A percentile compares a stretch with the other conserved stretches of the same genome.
These are phyloP conservation scores for Microctenopoma stevenorrisi DNA, from an alignment of 2,797 vertebrate genomes.

Conservation along the genomic window DNA sequence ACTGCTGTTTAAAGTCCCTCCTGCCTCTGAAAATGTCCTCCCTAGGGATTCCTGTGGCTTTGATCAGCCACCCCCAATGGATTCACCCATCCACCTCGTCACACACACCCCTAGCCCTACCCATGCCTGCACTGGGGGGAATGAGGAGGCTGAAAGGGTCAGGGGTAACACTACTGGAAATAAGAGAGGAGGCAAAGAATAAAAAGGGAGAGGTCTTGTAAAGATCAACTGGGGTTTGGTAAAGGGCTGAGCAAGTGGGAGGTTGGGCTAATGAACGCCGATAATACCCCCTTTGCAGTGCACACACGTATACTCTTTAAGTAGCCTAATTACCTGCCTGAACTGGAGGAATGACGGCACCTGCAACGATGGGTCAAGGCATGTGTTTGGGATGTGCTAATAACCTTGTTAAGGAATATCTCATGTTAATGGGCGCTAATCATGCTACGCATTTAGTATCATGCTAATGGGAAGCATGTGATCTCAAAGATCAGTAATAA, in stretches of 20 bases:
- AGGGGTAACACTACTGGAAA: slow-evolving; percentile 62
- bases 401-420: slow-evolving; percentile 69
- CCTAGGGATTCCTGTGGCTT: slow-evolving; percentile 64
- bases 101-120: slow-evolving; percentile 43
- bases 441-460: slow-evolving; percentile 59
- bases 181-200: slow-evolving; percentile 66
- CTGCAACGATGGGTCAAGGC: slow-evolving; percentile 60
- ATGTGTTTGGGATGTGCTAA: slow-evolving; percentile 53
- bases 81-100: slow-evolving; percentile 51
- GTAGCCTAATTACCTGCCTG: slow-evolving; percentile 76
- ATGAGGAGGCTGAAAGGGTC: slow-evolving; percentile 53
- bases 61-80: slow-evolving; percentile 65
- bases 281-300: slow-evolving; percentile 38
- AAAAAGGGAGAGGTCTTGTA: slow-evolving; percentile 66
- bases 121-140: slow-evolving; percentile 43
- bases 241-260: slow-evolving; percentile 58
- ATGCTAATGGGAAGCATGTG: slow-evolving; percentile 61
- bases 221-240: slow-evolving; percentile 69
- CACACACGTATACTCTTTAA: slow-evolving; percentile 43
- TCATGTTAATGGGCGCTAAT: slow-evolving; percentile 72
- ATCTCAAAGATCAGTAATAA: slow-evolving; percentile 63
- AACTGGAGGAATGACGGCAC: slow-evolving; percentile 64
- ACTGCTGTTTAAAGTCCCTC: slow-evolving; percentile 69
- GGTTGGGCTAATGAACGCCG: slow-evolving; percentile 69
- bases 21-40: slow-evolving; percentile 65